These are phyloP conservation scores for Vanessa tameamea DNA, from an alignment of 1,140 invertebrate species.

Conservation along the genomic window DNA sequence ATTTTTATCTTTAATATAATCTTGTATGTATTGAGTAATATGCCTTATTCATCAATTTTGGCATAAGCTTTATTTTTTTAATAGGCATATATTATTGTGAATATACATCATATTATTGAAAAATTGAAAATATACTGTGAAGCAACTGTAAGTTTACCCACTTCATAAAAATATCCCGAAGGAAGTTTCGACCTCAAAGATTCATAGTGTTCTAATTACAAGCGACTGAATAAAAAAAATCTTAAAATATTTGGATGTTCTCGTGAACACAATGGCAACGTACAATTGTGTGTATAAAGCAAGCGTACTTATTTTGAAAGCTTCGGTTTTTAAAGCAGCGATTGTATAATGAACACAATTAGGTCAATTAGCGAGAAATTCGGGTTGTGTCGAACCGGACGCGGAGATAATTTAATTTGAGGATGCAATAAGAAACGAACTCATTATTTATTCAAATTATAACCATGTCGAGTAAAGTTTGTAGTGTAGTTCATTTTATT, in stretches of 20 bases:
- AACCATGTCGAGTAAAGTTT: not conserved
- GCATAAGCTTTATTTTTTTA: no score
- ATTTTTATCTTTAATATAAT: no score
- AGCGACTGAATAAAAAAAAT: not conserved
- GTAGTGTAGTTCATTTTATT: no score
- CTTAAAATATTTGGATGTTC: not conserved
- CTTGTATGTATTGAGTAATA: no score
- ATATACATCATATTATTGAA: no score
- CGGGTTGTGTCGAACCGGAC: conserved; percentile 5
- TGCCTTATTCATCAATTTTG: no score
- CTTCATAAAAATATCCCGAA: no score
- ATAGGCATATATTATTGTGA: no score
- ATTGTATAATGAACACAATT: conserved; percentile 27
- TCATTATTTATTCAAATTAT: not conserved
- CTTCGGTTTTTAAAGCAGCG: conserved; percentile 13
- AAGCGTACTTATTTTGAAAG: not conserved
- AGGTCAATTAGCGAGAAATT: conserved; percentile 24
- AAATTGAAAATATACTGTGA: no score
- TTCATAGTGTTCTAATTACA: no score
- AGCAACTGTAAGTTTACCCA: no score
- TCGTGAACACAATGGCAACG: not conserved
- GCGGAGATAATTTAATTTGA: conserved; percentile 5
- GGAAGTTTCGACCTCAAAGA: no score
- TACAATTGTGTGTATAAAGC: not conserved
- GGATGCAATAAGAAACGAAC: not conserved